phyloP scores from a whole-genome alignment of 1,140 invertebrate genomes.

The Diploscapter pachys region DNA sequence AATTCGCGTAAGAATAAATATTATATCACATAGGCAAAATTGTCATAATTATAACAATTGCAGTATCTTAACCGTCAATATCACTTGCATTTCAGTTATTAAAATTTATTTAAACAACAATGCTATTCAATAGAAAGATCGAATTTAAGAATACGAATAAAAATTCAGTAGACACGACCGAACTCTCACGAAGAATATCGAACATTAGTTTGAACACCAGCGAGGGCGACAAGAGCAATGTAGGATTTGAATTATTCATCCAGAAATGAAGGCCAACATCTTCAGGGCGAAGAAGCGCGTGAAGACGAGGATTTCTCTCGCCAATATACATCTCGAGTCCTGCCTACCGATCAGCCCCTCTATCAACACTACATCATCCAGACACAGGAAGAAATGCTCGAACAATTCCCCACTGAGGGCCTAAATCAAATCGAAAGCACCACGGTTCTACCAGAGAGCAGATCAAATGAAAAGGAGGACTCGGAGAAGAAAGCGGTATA shows the following conservation, averaged over 20 bases:
- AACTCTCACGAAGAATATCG: background rate
- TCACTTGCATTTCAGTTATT: background rate
- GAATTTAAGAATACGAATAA: background rate
- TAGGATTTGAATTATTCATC: background rate
- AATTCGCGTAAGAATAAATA: too few species aligned
- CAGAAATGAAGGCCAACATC: too few species aligned
- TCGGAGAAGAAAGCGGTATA: background rate
- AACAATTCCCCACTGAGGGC: conserved; percentile 14
- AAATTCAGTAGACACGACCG: background rate
- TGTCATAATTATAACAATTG: background rate
- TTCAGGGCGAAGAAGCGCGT: conserved; percentile 10
- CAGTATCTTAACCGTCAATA: background rate
- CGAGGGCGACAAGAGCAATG: background rate
- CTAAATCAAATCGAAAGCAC: too few species aligned
- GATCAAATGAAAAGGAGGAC: background rate
- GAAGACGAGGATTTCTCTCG: conserved; percentile 36
- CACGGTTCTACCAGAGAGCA: background rate
- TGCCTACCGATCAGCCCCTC: conserved; percentile 49
- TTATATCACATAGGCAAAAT: background rate
- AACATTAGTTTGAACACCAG: too few species aligned
- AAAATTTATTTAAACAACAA: background rate
- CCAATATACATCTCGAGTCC: conserved; percentile 31
- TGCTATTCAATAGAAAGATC: background rate
- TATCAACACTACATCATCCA: conserved; percentile 56
- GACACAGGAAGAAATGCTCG: conserved; percentile 45